Evolutionary conservation across 2,113 vertebrate species (phyloP).

Genomic region (Rhizomys pruinosus): DNA sequence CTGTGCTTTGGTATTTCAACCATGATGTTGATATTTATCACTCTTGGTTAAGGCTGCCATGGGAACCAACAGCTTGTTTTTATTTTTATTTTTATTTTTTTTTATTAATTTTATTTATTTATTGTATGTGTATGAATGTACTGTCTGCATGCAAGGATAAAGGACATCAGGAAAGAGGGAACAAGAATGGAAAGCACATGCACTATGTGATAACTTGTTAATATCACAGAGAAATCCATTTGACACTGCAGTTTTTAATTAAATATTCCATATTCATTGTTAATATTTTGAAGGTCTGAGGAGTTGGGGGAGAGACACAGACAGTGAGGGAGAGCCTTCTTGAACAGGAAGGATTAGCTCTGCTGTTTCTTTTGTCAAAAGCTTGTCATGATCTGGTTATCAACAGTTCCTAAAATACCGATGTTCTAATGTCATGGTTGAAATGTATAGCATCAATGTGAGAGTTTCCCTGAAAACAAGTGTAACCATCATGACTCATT

Average conservation of each 20-base stretch:
- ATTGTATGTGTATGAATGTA: no score
- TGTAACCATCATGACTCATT: neutral
- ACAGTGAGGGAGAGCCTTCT: neutral
- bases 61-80: slow-evolving; percentile 57
- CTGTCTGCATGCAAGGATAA: no score
- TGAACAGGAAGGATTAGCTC: neutral
- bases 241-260: neutral
- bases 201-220: slow-evolving; percentile 21
- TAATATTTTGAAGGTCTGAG: slow-evolving; percentile 4
- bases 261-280: slow-evolving; percentile 2
- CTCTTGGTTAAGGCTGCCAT: slow-evolving; percentile 60
- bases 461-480: neutral
- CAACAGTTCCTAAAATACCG: slow-evolving; percentile 25
- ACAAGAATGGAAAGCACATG: slow-evolving; percentile 32
- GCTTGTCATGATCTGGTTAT: slow-evolving; percentile 39
- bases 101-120: no score
- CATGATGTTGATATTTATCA: slow-evolving; percentile 65
- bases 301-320: neutral
- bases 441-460: slow-evolving; percentile 6
- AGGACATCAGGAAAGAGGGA: slow-evolving; percentile 36
- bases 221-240: neutral
- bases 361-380: slow-evolving; percentile 33
- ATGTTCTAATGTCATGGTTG: neutral
- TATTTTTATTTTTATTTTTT: no score
- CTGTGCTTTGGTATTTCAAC: slow-evolving; percentile 62